Evolutionary conservation across 1,140 invertebrate genomes (phyloP), one percentile per base, ranked within the genome.

Genomic region (Sinonovacula constricta): DNA sequence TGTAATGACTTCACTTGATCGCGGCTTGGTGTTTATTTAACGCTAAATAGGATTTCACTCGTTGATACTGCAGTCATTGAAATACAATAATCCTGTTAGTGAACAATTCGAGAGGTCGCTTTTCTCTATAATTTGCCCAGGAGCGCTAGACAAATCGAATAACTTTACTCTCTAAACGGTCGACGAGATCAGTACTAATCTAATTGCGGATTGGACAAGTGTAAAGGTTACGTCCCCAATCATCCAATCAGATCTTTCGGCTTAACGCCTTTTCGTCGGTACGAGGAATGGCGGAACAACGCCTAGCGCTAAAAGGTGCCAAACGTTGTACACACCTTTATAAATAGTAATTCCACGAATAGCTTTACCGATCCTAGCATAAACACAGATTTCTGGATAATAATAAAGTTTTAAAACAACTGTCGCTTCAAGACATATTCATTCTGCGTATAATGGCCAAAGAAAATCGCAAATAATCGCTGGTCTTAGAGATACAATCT

Each of bases 1-100:
- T 31, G 34, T 45, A 72, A 72, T 72, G 70, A 63, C 70, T 63
- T 34, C 59, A 45, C 70, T 72, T 63, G 45, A 72, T 72, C 70
- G 70, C 57, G 49, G 63, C 7, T 30, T 63, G 45, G 36, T 72
- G 34, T 72, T 72, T 72, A 53, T 72, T 54, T 63, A 72, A 59
- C 70, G 56, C 51, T 24, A 72, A 72, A 72, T 72, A 63, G 49
- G 70, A 72, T 60, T 63, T 51, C 24, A 49, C 63, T 70, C 39
- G 53, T 28, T 59, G 57, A 31, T 63, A 28, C 28, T 10, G 18
- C 26, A 30, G n/a, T 28, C 36, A 49, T 74, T 53, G 59, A 54
- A 54, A 65, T 74, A 45, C 49, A 26, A 26, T 74, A 74, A 74
- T 74, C 71, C n/a, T 26, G 49, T 74, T 63, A 74, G 60, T 49